These are phyloP conservation scores for Halictus rubicundus DNA, from an alignment of 1,140 invertebrate genomes.

Conservation along the genomic window DNA sequence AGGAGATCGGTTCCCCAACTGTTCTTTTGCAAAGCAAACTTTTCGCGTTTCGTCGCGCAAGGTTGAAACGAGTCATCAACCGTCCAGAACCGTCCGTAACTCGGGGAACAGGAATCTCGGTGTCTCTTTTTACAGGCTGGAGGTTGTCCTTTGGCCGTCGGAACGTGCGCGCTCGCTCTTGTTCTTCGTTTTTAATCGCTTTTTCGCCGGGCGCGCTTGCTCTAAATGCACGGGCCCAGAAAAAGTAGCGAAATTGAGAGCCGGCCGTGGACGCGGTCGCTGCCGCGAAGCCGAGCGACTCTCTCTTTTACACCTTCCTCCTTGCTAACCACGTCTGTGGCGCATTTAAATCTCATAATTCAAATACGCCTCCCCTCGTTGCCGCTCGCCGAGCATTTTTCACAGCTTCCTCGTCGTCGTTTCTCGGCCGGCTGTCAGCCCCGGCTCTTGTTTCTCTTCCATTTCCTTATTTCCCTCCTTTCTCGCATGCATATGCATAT, in stretches of 20 bases:
- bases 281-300: no score
- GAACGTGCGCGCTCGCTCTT: no score
- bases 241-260: slow-evolving; percentile 37
- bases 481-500: slow-evolving; percentile 31
- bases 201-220: neutral
- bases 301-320: neutral
- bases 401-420: slow-evolving; percentile 8
- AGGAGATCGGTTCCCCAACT: no score
- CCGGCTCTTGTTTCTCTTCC: slow-evolving; percentile 37
- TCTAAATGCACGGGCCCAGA: neutral
- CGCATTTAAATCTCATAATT: slow-evolving; percentile 52
- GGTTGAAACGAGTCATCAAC: no score
- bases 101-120: neutral
- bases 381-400: slow-evolving; percentile 22
- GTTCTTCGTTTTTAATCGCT: slow-evolving; percentile 13
- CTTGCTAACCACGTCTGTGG: slow-evolving; percentile 28
- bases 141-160: slow-evolving; percentile 19
- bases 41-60: no score
- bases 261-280: neutral
- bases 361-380: slow-evolving; percentile 26
- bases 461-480: slow-evolving; percentile 28
- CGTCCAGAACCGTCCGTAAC: neutral
- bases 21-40: no score
- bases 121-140: neutral
- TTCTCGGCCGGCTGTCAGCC: neutral